Conservation (phyloP, 2,888 invertebrate species). For the Synanthedon andrenaeformis region DNA sequence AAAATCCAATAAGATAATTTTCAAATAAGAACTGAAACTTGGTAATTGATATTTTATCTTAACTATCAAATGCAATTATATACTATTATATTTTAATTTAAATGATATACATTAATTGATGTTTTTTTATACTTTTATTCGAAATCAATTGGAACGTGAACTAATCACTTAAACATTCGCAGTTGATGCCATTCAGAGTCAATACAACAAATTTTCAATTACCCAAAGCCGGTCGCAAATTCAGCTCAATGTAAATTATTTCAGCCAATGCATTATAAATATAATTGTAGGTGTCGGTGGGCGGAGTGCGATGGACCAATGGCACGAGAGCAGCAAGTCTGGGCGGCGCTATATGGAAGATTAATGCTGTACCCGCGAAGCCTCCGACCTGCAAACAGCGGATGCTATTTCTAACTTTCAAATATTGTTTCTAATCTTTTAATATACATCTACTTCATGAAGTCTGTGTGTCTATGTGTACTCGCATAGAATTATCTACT, state of each 20-base stretch:
- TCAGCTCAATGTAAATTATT: constrained; percentile 70
- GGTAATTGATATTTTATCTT: too few species aligned
- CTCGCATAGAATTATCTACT: too few species aligned
- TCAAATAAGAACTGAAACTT: too few species aligned
- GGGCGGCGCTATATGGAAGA: constrained; percentile 58
- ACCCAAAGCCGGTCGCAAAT: constrained; percentile 64
- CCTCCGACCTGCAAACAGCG: constrained; percentile 33
- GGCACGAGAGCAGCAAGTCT: constrained; percentile 27
- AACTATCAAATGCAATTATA: too few species aligned
- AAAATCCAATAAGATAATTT: too few species aligned
- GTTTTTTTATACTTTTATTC: too few species aligned
- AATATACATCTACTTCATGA: background rate
- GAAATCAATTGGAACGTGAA: background rate
- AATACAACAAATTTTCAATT: constrained; percentile 71
- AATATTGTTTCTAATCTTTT: background rate
- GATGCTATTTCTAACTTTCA: constrained; percentile 10
- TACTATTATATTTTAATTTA: too few species aligned
- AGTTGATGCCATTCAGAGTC: constrained; percentile 47
- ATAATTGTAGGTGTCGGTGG: constrained; percentile 65
- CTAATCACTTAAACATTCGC: constrained; percentile 3
- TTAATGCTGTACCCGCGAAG: constrained; percentile 62
- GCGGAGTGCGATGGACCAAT: constrained; percentile 52
- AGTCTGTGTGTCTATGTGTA: too few species aligned
- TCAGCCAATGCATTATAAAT: constrained; percentile 67
- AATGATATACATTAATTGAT: too few species aligned